phyloP scores from a whole-genome alignment of 1,140 invertebrate genomes.

The Drusus annulatus region DNA sequence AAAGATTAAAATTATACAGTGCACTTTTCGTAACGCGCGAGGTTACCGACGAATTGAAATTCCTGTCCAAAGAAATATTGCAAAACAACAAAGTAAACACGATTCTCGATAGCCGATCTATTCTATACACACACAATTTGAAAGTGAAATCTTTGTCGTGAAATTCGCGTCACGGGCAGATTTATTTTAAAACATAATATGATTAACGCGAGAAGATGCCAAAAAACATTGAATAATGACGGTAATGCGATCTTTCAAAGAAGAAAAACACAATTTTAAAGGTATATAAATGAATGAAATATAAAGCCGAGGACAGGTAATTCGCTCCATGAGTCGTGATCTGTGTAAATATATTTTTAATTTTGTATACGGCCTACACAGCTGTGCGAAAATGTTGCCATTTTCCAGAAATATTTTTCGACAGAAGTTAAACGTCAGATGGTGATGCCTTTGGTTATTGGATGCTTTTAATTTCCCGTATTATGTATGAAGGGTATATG shows the following conservation, averaged over 20 bases:
- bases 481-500: no score
- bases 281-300: slow-evolving; percentile 3
- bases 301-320: slow-evolving; percentile 37
- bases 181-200: slow-evolving; percentile 15
- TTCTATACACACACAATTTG: slow-evolving; percentile 36
- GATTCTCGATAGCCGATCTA: slow-evolving; percentile 5
- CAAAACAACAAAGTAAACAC: slow-evolving; percentile 23
- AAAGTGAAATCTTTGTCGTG: slow-evolving; percentile 35
- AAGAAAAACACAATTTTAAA: no score
- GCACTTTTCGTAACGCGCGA: slow-evolving; percentile 21
- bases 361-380: slow-evolving; percentile 38
- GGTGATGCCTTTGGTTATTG: no score
- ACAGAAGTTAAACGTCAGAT: no score
- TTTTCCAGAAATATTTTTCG: no score
- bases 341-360: slow-evolving; percentile 32
- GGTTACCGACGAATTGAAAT: slow-evolving; percentile 3
- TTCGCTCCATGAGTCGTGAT: slow-evolving; percentile 28
- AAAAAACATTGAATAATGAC: slow-evolving; percentile 4
- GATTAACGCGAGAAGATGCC: slow-evolving; percentile 12
- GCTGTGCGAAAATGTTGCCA: slow-evolving; percentile 29
- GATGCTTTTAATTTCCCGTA: no score
- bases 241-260: slow-evolving; percentile 1
- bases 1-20: slow-evolving; percentile 7
- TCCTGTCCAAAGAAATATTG: slow-evolving; percentile 28
- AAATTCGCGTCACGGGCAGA: slow-evolving; percentile 29